phyloP scores from a whole-genome alignment of 2,888 invertebrate species.

The Nudaria mundana region DNA sequence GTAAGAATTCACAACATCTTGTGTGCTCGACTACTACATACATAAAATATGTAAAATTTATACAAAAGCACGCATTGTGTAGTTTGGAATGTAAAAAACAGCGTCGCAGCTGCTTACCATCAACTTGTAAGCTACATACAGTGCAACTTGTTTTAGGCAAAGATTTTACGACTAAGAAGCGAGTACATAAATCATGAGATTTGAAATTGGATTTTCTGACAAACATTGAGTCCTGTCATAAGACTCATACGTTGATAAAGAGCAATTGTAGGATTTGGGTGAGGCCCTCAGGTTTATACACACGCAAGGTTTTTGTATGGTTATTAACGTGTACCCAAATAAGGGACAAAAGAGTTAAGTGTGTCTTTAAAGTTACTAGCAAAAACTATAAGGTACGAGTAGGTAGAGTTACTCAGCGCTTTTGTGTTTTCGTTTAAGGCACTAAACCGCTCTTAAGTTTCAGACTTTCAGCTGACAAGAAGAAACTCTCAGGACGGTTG shows the following conservation, averaged over 20 bases:
- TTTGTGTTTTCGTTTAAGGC: no score
- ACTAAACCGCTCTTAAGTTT: no score
- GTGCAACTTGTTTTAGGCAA: constrained; percentile 14
- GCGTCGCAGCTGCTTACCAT: neutral
- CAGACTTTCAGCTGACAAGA: no score
- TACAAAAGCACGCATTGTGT: constrained; percentile 8
- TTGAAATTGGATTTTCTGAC: neutral
- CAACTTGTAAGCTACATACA: constrained; percentile 6
- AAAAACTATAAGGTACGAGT: no score
- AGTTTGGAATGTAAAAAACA: constrained; percentile 7
- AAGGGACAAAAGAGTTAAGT: no score
- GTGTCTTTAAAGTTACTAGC: no score
- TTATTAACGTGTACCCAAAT: neutral
- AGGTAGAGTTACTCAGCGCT: no score
- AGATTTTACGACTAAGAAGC: constrained; percentile 12
- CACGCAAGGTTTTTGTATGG: neutral
- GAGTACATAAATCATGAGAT: neutral
- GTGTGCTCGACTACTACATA: constrained; percentile 26
- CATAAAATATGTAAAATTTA: neutral
- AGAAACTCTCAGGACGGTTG: no score
- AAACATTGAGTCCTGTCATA: neutral
- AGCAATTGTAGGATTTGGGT: neutral
- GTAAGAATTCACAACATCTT: constrained; percentile 29
- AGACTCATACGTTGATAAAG: neutral
- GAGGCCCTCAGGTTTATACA: neutral